phyloP scores from a whole-genome alignment of 2,797 vertebrate genomes.

The Schizopygopsis malacanthus region DNA sequence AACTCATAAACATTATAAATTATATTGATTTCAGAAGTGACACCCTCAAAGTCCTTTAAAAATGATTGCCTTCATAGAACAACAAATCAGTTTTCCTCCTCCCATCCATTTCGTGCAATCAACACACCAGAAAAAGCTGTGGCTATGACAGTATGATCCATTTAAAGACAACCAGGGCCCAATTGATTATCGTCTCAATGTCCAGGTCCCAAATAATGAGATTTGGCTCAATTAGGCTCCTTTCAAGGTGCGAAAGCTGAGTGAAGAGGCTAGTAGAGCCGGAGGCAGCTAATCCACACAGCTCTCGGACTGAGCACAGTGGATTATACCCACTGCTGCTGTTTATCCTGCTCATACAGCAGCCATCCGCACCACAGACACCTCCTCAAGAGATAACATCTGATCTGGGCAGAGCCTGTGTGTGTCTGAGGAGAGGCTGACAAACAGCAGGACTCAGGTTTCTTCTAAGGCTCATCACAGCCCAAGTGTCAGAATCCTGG shows the following conservation, averaged over 20 bases:
- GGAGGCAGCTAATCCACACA: slow-evolving; percentile 74
- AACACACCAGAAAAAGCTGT: slow-evolving; percentile 11
- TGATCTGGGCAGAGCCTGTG: slow-evolving; percentile 67
- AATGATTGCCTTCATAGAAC: not conserved
- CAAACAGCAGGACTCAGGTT: slow-evolving; percentile 75
- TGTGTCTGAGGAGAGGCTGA: slow-evolving; percentile 64
- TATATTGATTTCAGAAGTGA: slow-evolving; percentile 17
- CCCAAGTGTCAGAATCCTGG: slow-evolving; percentile 57
- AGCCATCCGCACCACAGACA: slow-evolving; percentile 70
- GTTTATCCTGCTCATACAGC: slow-evolving; percentile 81
- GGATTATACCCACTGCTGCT: slow-evolving; percentile 77
- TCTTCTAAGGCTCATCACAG: slow-evolving; percentile 64
- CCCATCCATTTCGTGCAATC: slow-evolving; percentile 22
- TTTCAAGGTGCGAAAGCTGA: slow-evolving; percentile 76
- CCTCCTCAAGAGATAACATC: slow-evolving; percentile 77
- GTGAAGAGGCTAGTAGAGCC: slow-evolving; percentile 71
- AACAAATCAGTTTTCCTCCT: slow-evolving; percentile 10
- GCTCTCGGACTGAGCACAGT: slow-evolving; percentile 69
- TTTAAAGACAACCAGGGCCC: slow-evolving; percentile 51
- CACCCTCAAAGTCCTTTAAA: slow-evolving; percentile 6
- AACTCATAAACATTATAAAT: slow-evolving; percentile 11
- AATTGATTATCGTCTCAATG: slow-evolving; percentile 74
- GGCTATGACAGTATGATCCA: slow-evolving; percentile 28
- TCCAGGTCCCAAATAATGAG: slow-evolving; percentile 79
- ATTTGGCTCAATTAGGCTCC: slow-evolving; percentile 80